These are phyloP conservation scores for Ectemnius cavifrons DNA, from an alignment of 2,888 invertebrate species.

Conservation along the genomic window DNA sequence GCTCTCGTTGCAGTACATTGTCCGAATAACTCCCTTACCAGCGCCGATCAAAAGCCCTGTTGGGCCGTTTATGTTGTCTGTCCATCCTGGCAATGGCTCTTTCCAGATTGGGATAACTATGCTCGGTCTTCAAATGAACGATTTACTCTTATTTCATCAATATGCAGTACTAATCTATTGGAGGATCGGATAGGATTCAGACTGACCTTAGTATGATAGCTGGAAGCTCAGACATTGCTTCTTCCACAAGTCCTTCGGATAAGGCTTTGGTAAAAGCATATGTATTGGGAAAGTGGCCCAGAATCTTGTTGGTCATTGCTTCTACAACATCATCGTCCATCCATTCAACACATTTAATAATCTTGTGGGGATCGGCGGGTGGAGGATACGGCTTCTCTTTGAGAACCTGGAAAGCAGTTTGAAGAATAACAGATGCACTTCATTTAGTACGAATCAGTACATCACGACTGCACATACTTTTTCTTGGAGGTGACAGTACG, in stretches of 20 bases:
- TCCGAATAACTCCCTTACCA: slow-evolving; percentile 93
- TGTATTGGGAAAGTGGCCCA: slow-evolving; percentile 91
- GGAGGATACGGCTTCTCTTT: slow-evolving; percentile 93
- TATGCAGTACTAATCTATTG: background rate
- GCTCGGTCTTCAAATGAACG: slow-evolving; percentile 66
- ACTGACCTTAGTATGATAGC: slow-evolving; percentile 88
- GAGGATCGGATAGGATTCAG: background rate
- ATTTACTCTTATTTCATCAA: background rate
- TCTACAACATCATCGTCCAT: slow-evolving; percentile 86
- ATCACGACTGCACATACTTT: slow-evolving; percentile 60
- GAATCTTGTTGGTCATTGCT: slow-evolving; percentile 83
- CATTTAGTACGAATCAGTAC: background rate
- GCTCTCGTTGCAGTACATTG: slow-evolving; percentile 90
- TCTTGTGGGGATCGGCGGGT: slow-evolving; percentile 86
- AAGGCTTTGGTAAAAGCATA: slow-evolving; percentile 97
- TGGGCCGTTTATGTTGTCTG: slow-evolving; percentile 96
- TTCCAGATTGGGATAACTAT: slow-evolving; percentile 92
- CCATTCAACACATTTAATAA: slow-evolving; percentile 89
- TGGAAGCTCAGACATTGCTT: slow-evolving; percentile 88
- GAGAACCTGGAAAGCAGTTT: slow-evolving; percentile 78
- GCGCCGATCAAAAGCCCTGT: slow-evolving; percentile 89
- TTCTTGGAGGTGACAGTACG: slow-evolving; percentile 90
- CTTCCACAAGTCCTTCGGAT: slow-evolving; percentile 90
- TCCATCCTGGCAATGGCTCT: slow-evolving; percentile 93
- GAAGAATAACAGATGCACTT: too few relatives aligned